Evolutionary conservation across 1,140 invertebrate genomes (phyloP).

Genomic region (Hyphantria cunea): DNA sequence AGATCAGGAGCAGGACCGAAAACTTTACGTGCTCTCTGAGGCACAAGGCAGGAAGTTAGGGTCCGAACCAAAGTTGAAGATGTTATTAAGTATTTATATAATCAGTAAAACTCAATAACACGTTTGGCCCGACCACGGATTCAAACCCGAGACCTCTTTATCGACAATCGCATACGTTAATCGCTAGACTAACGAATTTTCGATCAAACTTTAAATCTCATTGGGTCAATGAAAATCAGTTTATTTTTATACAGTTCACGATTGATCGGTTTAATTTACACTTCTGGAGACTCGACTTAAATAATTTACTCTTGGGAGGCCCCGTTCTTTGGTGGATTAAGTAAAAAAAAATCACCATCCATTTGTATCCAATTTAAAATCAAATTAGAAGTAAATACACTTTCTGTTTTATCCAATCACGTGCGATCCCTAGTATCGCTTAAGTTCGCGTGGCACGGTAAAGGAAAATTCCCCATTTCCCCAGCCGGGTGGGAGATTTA

Average conservation of each 20-base stretch:
- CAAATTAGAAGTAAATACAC: conserved; percentile 72
- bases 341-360: conserved; percentile 52
- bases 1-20: no score
- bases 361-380: conserved; percentile 73
- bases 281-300: conserved; percentile 41
- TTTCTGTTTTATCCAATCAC: conserved; percentile 65
- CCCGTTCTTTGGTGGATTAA: conserved; percentile 45
- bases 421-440: conserved; percentile 49
- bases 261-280: conserved; percentile 51
- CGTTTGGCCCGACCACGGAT: no score
- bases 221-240: not conserved
- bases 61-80: no score
- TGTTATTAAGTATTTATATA: no score
- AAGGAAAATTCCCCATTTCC: conserved; percentile 59
- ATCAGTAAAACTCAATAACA: no score
- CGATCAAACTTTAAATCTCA: no score
- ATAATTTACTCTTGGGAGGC: conserved; percentile 44
- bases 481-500: conserved; percentile 59
- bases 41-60: no score
- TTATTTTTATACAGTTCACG: conserved; percentile 22
- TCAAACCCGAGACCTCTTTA: no score
- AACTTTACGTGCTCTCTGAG: no score
- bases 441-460: conserved; percentile 40
- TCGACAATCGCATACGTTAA: no score
- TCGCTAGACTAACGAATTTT: no score